These are phyloP conservation scores for Syngnathoides biaculeatus DNA, from an alignment of 2,113 vertebrate genomes.

Conservation along the genomic window DNA sequence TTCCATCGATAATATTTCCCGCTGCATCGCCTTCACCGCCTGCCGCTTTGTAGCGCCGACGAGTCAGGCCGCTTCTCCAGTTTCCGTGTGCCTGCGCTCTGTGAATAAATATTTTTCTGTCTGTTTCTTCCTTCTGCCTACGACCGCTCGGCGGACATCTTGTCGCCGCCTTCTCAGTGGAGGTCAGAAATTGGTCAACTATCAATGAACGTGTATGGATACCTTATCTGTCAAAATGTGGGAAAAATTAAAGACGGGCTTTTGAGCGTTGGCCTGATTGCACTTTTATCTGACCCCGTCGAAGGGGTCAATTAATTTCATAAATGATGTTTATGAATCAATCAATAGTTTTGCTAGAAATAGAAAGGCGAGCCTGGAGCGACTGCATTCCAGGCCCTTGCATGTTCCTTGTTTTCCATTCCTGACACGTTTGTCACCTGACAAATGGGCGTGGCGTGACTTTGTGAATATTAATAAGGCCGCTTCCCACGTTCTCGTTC, in stretches of 20 bases:
- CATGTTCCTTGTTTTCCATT: not conserved
- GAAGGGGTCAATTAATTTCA: too few relatives aligned
- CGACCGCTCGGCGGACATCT: not conserved
- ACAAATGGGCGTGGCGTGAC: not conserved
- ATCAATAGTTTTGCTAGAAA: constrained; percentile 31
- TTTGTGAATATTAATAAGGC: not conserved
- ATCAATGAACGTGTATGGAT: not conserved
- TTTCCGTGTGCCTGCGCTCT: not conserved
- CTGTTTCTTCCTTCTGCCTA: not conserved
- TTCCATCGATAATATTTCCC: too few relatives aligned
- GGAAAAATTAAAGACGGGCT: too few relatives aligned
- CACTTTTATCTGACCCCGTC: too few relatives aligned
- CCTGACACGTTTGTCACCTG: not conserved
- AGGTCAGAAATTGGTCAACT: not conserved
- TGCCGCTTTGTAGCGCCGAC: too few relatives aligned
- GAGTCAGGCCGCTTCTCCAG: not conserved
- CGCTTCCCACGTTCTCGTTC: too few relatives aligned
- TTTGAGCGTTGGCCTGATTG: too few relatives aligned
- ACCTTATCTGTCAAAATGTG: too few relatives aligned
- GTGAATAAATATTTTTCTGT: not conserved
- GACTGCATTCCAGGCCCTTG: constrained; percentile 54
- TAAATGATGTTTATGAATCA: not conserved
- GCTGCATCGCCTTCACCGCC: too few relatives aligned
- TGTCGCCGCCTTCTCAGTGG: constrained; percentile 1
- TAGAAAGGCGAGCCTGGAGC: constrained; percentile 51